phyloP scores from a whole-genome alignment of 1,140 invertebrate genomes.

The Habropoda laboriosa region DNA sequence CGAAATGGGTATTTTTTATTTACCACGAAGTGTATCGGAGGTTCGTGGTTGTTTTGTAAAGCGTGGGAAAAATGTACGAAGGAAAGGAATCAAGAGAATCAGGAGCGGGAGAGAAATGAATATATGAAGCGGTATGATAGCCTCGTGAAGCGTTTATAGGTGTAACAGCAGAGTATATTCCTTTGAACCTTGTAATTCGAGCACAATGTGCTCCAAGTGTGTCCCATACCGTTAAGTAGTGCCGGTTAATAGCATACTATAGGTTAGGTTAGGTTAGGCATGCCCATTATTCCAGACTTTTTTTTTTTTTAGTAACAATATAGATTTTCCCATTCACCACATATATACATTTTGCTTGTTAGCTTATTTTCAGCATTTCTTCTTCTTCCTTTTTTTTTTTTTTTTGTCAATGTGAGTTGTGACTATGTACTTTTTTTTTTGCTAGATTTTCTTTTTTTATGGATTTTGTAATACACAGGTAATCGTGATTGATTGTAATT shows the following conservation, averaged over 20 bases:
- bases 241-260: conserved; percentile 18
- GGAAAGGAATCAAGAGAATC: background rate
- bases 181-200: background rate
- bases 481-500: too few relatives aligned
- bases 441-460: too few relatives aligned
- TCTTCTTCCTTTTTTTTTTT: background rate
- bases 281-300: conserved; percentile 11
- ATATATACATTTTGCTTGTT: conserved; percentile 17
- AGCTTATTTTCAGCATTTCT: background rate
- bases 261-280: too few relatives aligned
- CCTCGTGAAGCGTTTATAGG: conserved; percentile 15
- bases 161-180: background rate
- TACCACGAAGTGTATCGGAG: background rate
- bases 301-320: conserved; percentile 39
- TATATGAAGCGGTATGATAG: background rate
- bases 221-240: background rate
- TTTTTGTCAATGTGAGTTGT: background rate
- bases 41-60: background rate
- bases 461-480: too few relatives aligned
- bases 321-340: conserved; percentile 56
- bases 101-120: background rate
- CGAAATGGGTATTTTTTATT: too few relatives aligned
- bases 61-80: background rate
- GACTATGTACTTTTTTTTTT: background rate
- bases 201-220: background rate